These are phyloP conservation scores for Silurus lanzhouensis DNA, from an alignment of 2,797 vertebrate genomes.

Conservation along the genomic window DNA sequence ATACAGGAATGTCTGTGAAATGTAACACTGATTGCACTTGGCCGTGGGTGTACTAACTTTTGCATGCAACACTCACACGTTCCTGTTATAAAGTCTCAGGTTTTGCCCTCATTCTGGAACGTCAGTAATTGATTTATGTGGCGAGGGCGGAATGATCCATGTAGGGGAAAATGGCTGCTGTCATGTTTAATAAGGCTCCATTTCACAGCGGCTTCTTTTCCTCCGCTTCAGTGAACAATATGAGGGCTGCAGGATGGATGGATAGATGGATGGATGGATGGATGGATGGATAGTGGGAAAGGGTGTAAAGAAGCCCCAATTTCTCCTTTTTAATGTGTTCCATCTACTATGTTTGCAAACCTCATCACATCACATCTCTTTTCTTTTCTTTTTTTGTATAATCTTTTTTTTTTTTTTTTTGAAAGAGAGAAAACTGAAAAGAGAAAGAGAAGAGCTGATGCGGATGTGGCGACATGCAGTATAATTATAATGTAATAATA, in stretches of 20 bases:
- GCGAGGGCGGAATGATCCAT: constrained; percentile 47
- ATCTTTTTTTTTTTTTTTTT: not conserved
- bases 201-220: constrained; percentile 13
- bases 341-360: not conserved
- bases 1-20: not conserved
- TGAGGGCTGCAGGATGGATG: not conserved
- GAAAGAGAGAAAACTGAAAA: too few species aligned
- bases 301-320: not conserved
- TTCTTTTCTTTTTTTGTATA: not conserved
- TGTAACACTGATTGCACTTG: too few species aligned
- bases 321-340: not conserved
- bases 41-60: not conserved
- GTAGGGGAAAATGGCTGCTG: constrained; percentile 26
- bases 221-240: constrained; percentile 16
- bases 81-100: constrained; percentile 34
- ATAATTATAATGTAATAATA: too few species aligned
- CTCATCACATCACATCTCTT: not conserved
- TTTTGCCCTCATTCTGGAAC: constrained; percentile 51
- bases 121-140: constrained; percentile 70
- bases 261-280: not conserved
- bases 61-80: not conserved
- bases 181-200: constrained; percentile 38
- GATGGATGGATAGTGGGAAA: not conserved
- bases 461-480: too few species aligned
- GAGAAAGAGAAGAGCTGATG: too few species aligned